These are phyloP conservation scores for Ammodytes marinus DNA, from an alignment of 2,113 vertebrate genomes.

Conservation along the genomic window DNA sequence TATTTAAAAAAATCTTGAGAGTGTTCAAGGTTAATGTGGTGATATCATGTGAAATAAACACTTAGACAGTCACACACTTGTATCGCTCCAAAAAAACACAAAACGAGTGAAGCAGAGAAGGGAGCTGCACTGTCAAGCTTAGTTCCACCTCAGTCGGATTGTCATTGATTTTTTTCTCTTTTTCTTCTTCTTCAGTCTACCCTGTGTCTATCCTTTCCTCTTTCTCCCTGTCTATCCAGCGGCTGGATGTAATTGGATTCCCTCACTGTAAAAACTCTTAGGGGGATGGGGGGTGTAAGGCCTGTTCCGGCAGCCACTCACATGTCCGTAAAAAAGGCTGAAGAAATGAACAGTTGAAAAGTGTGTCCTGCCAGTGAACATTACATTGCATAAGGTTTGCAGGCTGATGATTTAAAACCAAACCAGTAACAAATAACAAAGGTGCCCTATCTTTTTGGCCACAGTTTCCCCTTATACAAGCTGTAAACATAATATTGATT, in stretches of 20 bases:
- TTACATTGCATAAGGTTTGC: no score
- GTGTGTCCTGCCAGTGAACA: background rate
- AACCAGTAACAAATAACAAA: no score
- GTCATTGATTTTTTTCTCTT: slow-evolving; percentile 66
- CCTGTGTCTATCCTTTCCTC: slow-evolving; percentile 45
- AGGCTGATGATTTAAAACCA: no score
- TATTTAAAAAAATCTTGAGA: slow-evolving; percentile 40
- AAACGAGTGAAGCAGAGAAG: slow-evolving; percentile 33
- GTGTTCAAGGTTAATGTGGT: slow-evolving; percentile 55
- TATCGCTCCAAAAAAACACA: slow-evolving; percentile 48
- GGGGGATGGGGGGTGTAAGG: background rate
- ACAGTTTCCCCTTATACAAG: no score
- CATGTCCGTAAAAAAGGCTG: slow-evolving; percentile 42
- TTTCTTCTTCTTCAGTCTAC: slow-evolving; percentile 10
- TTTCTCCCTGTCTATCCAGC: slow-evolving; percentile 48
- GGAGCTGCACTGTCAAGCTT: slow-evolving; percentile 58
- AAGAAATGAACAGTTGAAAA: slow-evolving; percentile 26
- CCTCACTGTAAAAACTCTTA: slow-evolving; percentile 64
- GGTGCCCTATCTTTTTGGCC: no score
- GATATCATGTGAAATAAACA: slow-evolving; percentile 63
- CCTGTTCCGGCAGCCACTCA: slow-evolving; percentile 28
- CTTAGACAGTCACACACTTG: slow-evolving; percentile 46
- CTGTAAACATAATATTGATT: no score
- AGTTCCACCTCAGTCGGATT: slow-evolving; percentile 73
- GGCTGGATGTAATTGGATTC: slow-evolving; percentile 73